phyloP scores from a whole-genome alignment of 2,888 invertebrate species.

The Idaea aversata region DNA sequence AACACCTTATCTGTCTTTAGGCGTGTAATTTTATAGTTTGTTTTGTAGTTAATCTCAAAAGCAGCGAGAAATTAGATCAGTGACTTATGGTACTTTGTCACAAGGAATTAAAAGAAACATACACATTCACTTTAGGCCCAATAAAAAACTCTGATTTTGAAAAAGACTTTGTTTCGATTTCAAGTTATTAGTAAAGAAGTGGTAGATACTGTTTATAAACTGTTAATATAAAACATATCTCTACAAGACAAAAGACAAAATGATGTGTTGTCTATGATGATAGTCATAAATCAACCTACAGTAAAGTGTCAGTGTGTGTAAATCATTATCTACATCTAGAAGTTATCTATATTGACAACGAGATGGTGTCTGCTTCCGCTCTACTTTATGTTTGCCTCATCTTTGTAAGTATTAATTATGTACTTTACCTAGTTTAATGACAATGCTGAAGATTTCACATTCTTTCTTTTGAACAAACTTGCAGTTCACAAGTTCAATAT shows the following conservation, averaged over 20 bases:
- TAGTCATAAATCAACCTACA: background rate
- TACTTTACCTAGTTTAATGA: constrained; percentile 33
- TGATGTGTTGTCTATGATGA: background rate
- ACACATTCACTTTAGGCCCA: no score
- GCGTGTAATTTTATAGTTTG: no score
- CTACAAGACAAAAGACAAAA: background rate
- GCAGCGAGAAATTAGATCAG: no score
- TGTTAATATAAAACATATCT: background rate
- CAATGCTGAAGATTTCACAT: background rate
- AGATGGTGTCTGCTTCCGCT: constrained; percentile 54
- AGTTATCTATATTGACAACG: constrained; percentile 43
- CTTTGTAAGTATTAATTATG: constrained; percentile 52
- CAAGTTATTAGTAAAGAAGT: background rate
- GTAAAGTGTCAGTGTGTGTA: constrained; percentile 35
- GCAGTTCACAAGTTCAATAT: background rate
- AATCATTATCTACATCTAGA: constrained; percentile 40
- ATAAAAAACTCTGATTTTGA: no score
- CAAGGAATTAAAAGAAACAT: no score
- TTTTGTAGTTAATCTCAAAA: no score
- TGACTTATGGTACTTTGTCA: no score
- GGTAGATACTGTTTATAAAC: background rate
- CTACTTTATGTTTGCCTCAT: constrained; percentile 46
- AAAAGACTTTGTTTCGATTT: no score
- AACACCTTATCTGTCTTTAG: no score
- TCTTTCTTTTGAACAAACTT: background rate